phyloP scores from a whole-genome alignment of 2,888 invertebrate genomes.

The Conus canariensis region DNA sequence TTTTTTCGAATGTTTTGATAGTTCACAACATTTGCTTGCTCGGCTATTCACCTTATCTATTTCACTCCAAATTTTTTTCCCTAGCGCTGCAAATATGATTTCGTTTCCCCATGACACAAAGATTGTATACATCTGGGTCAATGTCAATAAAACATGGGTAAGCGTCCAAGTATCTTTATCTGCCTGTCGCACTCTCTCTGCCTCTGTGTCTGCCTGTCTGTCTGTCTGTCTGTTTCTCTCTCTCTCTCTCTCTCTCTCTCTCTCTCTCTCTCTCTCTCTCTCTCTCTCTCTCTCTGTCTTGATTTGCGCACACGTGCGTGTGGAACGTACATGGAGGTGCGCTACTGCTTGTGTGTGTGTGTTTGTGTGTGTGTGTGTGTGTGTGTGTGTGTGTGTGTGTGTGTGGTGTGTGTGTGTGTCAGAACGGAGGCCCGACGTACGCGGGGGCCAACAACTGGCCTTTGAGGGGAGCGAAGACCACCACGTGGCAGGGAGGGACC shows the following conservation, averaged over 20 bases:
- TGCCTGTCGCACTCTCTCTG: neutral
- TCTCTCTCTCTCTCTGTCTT: neutral
- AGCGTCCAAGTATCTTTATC: neutral
- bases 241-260: slow-evolving; percentile 53
- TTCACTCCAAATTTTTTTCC: no score
- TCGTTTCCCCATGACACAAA: no score
- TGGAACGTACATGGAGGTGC: neutral
- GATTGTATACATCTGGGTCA: no score
- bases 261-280: neutral
- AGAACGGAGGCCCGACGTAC: slow-evolving; percentile 2
- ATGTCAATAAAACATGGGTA: no score
- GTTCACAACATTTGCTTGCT: no score
- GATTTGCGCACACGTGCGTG: no score
- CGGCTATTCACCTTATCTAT: no score
- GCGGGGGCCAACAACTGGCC: slow-evolving; percentile 30
- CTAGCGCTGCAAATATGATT: no score
- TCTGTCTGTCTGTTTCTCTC: slow-evolving; percentile 39
- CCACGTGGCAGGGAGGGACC: slow-evolving; percentile 25
- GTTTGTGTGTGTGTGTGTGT: no score
- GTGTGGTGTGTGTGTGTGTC: slow-evolving; percentile 2
- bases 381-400: neutral
- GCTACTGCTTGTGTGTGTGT: neutral
- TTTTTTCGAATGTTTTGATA: no score
- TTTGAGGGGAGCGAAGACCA: slow-evolving; percentile 12
- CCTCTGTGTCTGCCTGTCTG: neutral